phyloP scores from a whole-genome alignment of 2,797 vertebrate species.

The Heliangelus exortis region DNA sequence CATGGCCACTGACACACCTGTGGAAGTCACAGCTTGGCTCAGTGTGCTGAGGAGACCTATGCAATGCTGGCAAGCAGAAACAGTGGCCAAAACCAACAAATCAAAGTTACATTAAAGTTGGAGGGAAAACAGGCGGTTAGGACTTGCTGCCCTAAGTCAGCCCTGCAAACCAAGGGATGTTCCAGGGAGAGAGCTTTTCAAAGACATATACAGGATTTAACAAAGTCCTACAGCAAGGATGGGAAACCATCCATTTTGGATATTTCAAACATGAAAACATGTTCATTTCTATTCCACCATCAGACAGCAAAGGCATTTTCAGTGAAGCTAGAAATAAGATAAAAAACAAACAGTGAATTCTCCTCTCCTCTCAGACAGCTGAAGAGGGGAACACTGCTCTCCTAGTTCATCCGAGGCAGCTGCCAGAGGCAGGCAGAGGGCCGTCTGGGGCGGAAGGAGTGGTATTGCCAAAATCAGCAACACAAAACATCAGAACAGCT shows the following conservation, averaged over 20 bases:
- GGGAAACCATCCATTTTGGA: neutral
- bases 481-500: neutral
- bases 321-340: neutral
- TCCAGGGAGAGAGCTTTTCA: neutral
- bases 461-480: neutral
- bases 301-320: neutral
- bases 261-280: neutral
- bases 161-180: neutral
- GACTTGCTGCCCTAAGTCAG: neutral
- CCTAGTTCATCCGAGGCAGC: neutral
- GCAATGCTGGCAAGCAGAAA: neutral
- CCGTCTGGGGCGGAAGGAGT: accelerated
- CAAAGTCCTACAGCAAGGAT: neutral
- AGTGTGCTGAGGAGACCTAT: neutral
- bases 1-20: neutral
- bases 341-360: neutral
- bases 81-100: conserved; percentile 4
- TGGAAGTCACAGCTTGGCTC: neutral
- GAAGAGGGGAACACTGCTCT: neutral
- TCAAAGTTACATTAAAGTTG: accelerated
- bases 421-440: neutral
- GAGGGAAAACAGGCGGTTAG: neutral
- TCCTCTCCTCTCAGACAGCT: neutral
- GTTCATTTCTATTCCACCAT: neutral
- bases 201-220: neutral